Percentiles rank a stretch among this genome's conserved stretches.
These are phyloP conservation scores for Oreocharis arfaki DNA, from an alignment of 2,113 vertebrate genomes.

Conservation along the genomic window DNA sequence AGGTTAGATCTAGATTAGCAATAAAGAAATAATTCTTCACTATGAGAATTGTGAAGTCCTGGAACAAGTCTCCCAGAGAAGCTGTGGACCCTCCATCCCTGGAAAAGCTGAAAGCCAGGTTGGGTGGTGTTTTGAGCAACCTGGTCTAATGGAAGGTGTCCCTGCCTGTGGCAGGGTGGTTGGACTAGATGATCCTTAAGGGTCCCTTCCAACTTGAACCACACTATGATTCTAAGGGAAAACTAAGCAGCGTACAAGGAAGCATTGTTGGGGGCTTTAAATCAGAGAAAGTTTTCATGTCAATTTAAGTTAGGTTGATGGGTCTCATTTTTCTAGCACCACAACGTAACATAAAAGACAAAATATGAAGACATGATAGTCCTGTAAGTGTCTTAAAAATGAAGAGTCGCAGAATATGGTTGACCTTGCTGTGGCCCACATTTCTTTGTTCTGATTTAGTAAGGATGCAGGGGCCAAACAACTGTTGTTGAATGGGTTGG, in stretches of 20 bases:
- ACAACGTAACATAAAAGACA: background rate
- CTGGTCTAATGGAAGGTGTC: background rate
- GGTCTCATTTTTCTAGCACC: background rate
- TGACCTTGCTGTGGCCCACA: background rate
- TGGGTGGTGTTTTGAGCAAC: background rate
- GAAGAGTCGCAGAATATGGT: rapidly evolving
- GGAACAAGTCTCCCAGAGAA: background rate
- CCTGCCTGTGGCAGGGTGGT: background rate
- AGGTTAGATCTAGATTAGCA: background rate
- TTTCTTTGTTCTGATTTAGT: background rate
- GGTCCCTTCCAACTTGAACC: background rate
- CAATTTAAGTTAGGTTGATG: background rate
- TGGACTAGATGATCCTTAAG: background rate
- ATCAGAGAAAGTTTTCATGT: background rate
- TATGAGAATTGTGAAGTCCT: background rate
- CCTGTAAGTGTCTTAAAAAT: background rate
- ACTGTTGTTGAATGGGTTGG: background rate
- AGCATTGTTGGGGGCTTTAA: background rate
- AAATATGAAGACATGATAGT: background rate
- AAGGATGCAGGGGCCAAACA: background rate
- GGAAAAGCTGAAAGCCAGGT: background rate
- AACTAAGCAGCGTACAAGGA: background rate
- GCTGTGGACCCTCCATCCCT: too few species aligned
- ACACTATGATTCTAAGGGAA: background rate
- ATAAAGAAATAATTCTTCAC: background rate